Conservation (phyloP, 2,797 vertebrate species). For the Zalophus californianus region DNA sequence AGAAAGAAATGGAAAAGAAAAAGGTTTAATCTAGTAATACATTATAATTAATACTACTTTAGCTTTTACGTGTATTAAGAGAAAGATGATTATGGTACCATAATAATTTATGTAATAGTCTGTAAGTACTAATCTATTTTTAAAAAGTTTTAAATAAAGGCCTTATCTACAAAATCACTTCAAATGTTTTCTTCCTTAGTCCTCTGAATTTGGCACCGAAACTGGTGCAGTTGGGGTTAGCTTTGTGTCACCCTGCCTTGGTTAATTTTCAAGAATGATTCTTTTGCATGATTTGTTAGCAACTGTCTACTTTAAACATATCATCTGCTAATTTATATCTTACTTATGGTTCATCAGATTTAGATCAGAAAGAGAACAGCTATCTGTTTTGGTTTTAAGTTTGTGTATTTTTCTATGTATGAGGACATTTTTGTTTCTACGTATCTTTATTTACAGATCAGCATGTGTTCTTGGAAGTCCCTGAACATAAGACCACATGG, state of each 20-base stretch:
- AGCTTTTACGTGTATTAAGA: conserved; percentile 63
- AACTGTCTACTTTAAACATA: conserved; percentile 61
- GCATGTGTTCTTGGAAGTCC: conserved; percentile 59
- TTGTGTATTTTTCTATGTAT: conserved; percentile 69
- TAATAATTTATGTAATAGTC: conserved; percentile 59
- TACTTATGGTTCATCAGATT: conserved; percentile 44
- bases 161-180: conserved; percentile 47
- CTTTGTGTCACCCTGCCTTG: neutral
- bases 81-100: conserved; percentile 55
- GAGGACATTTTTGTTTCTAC: conserved; percentile 55
- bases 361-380: conserved; percentile 53
- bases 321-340: conserved; percentile 59
- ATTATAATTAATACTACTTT: conserved; percentile 65
- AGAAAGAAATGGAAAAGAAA: conserved; percentile 52
- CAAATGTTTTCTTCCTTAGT: conserved; percentile 18
- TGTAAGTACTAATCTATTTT: conserved; percentile 44
- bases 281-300: conserved; percentile 54
- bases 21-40: conserved; percentile 57
- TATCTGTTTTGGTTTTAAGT: conserved; percentile 50
- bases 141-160: conserved; percentile 48
- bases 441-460: conserved; percentile 74
- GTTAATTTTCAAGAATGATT: conserved; percentile 60
- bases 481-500: conserved; percentile 53
- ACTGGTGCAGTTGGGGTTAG: neutral
- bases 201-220: neutral